Base-by-base conservation (phyloP, 2,888 invertebrate genomes). In the Xylophagus ater region DNA sequence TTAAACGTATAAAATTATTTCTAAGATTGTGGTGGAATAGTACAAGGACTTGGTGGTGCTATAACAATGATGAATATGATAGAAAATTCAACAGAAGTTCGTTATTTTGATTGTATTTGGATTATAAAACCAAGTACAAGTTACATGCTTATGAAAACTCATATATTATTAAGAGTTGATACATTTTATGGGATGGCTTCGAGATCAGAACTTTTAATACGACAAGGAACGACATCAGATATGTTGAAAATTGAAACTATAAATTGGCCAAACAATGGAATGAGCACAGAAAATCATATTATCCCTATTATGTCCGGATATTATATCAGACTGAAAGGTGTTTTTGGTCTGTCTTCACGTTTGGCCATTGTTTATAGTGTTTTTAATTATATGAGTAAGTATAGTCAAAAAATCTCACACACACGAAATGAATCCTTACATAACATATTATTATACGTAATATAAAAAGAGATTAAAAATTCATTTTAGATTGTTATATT, bases 11-110 rank as follows among this genome's bases (percentile, higher is more conserved):
- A 19, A 20, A 4, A 25, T 24, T 13, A 34, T 41, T 40, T 65
- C 49, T 50, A 58, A 68, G 78, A 76, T 59, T 81, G 81, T 52
- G 81, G 81, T 17, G 81, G 81, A 32, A 71, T 73, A 58, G 79
- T 81, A 2, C 74, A 75, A 44, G 76, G 78, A 50, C 66, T 76
- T 10, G 81, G 81, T 3, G 81, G 81, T 1, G 74, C 76, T 10
- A 81, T 81, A 35, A 80, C 79, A 2, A 81, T 81, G 81, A 76
- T 79, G 74, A 73, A 80, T 51, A 80, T 81, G 78, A 69, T 74
- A 10, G 68, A 69, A 30, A 71, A 72, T 42, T 64, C 66, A 2
- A 66, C 66, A 1, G 69, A 71, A 49, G 64, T 69, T 1, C 69
- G 73, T 34, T 66, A 70, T 3, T 81, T 73, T 51, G 80, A 81